Evolutionary conservation across 2,113 vertebrate genomes (phyloP).

Genomic region (Coracopsis vasa): DNA sequence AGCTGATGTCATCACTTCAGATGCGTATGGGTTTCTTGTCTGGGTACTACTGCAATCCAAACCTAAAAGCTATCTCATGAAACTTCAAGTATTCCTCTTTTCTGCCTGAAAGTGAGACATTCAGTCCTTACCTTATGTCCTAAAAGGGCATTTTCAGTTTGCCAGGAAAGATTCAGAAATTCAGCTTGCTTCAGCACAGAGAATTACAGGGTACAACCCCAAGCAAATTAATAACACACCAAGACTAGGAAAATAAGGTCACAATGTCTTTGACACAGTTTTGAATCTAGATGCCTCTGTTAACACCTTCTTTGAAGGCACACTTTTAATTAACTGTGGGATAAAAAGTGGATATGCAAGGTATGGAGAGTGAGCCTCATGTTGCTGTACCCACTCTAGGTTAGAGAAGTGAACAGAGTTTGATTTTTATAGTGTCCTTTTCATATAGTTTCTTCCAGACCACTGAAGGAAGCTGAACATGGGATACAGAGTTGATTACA

Average conservation of each 20-base stretch:
- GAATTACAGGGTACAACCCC: slow-evolving; percentile 52
- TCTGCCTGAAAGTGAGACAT: background rate
- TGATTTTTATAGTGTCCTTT: background rate
- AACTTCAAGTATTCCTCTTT: background rate
- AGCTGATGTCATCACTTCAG: background rate
- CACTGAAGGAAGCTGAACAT: background rate
- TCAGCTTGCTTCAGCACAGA: slow-evolving; percentile 48
- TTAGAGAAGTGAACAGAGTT: background rate
- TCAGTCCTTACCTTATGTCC: background rate
- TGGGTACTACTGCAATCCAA: background rate
- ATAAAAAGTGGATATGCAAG: background rate
- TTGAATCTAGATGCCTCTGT: background rate
- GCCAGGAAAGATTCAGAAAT: slow-evolving; percentile 30
- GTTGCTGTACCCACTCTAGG: background rate
- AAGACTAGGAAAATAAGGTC: slow-evolving; percentile 42
- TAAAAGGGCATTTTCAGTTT: slow-evolving; percentile 29
- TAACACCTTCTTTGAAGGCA: slow-evolving; percentile 12
- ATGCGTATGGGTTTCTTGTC: background rate
- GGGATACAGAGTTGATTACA: background rate
- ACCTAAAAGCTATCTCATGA: background rate
- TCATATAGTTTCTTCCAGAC: background rate
- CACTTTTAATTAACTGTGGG: background rate
- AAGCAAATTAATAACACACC: slow-evolving; percentile 53
- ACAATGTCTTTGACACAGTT: slow-evolving; percentile 26
- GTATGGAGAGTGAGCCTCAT: background rate